phyloP scores from a whole-genome alignment of 92 coral and sea anemone genomes.

The Porites divaricata region DNA sequence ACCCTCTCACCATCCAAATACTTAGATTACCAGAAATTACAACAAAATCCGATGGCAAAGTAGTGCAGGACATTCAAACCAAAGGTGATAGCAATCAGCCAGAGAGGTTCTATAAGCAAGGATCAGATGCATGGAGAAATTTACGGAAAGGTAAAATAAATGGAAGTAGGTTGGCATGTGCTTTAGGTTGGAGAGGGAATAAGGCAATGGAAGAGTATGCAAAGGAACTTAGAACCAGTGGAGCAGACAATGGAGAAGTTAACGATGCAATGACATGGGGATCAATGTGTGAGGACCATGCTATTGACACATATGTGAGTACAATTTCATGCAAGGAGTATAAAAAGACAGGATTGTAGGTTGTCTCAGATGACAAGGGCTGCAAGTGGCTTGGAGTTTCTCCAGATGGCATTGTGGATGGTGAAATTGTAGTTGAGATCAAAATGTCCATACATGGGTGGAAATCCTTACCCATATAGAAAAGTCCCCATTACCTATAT shows the following conservation, averaged over 20 bases:
- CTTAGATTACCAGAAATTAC: not conserved
- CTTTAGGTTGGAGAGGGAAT: conserved; percentile 15
- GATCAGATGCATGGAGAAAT: conserved; percentile 21
- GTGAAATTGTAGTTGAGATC: conserved; percentile 30
- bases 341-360: conserved; percentile 12
- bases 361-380: not conserved
- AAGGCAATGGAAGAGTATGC: not conserved
- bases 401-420: conserved; percentile 27
- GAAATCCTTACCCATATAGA: conserved; percentile 40
- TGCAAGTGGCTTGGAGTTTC: conserved; percentile 18
- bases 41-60: not conserved
- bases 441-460: conserved; percentile 49
- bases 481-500: conserved; percentile 17
- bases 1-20: not conserved
- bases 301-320: not conserved
- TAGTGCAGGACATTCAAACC: not conserved
- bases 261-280: conserved; percentile 39
- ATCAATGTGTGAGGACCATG: conserved; percentile 38
- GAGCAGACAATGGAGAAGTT: not conserved
- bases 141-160: conserved; percentile 21
- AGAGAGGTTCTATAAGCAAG: not conserved
- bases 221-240: not conserved
- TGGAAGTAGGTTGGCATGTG: conserved; percentile 26
- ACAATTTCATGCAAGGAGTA: not conserved
- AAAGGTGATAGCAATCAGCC: not conserved